phyloP scores from a whole-genome alignment of 1,140 invertebrate species.

The Calosoma granatense region DNA sequence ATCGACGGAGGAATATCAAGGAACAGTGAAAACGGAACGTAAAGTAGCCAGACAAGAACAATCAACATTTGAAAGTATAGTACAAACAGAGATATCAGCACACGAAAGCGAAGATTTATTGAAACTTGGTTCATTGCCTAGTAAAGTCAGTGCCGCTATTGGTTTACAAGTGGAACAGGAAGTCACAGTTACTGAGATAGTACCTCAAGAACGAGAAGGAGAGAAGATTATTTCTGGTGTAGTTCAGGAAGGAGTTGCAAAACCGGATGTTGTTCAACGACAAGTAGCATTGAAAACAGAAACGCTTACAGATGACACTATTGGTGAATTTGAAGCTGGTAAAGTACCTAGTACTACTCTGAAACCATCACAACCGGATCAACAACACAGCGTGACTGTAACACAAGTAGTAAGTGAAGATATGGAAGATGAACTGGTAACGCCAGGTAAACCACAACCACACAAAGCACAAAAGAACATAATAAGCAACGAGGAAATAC shows the following conservation, averaged over 20 bases:
- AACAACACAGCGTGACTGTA: conserved; percentile 41
- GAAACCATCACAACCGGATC: conserved; percentile 30
- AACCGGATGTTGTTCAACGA: conserved; percentile 31
- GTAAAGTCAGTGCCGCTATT: conserved; percentile 19
- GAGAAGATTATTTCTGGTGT: conserved; percentile 21
- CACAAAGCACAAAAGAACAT: conserved; percentile 6
- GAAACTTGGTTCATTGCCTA: not conserved
- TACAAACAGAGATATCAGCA: conserved; percentile 12
- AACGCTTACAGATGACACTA: conserved; percentile 27
- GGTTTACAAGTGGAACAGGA: conserved; percentile 30
- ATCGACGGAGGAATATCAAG: conserved; percentile 21
- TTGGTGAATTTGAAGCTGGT: conserved; percentile 29
- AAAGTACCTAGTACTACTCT: conserved; percentile 29
- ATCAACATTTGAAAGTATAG: not conserved
- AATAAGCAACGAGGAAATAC: conserved; percentile 23
- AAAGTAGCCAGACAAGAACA: conserved; percentile 23
- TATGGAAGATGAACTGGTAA: conserved; percentile 32
- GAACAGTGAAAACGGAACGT: conserved; percentile 19
- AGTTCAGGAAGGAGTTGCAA: conserved; percentile 16
- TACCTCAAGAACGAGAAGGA: conserved; percentile 19
- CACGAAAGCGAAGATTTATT: conserved; percentile 24
- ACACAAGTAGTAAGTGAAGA: conserved; percentile 38
- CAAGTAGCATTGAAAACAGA: conserved; percentile 33
- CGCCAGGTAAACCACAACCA: conserved; percentile 18
- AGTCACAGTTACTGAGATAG: conserved; percentile 26